Base-by-base conservation (phyloP, 2,888 invertebrate species). In the Protophormia terraenovae region DNA sequence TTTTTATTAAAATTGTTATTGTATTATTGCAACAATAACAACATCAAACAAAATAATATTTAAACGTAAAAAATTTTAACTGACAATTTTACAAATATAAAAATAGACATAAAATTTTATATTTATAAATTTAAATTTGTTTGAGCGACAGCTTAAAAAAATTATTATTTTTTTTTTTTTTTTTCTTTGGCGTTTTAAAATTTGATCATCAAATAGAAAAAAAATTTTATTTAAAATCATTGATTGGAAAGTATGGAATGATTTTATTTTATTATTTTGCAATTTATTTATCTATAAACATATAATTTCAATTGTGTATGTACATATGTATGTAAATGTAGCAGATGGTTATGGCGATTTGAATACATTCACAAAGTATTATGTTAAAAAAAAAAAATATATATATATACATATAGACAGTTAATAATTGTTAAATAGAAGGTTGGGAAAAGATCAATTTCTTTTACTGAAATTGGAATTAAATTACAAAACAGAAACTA, bases 151-250 rank as follows among this genome's bases (percentile, higher is more conserved):
- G n/a, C 14, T 14, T 41, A 29, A 58, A 58, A 60, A 45, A 27
- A 27, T 41, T 66, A n/a, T n/a, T n/a, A n/a, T n/a, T n/a, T n/a
- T n/a, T n/a, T n/a, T n/a, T n/a, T n/a, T n/a, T n/a, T n/a, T n/a
- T n/a, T n/a, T n/a, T n/a, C n/a, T n/a, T n/a, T n/a, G n/a, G n/a
- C n/a, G 24, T 64, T 38, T 27, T 64, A 16, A 50, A 50, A 41
- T 55, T 50, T 47, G 16, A 32, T 45, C n/a, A 45, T 8, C 45
- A 45, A 27, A n/a, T 24, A n/a, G 19, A 60, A 7, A 53, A 58
- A 7, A n/a, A 64, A 10, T 38, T 71, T 50, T 64, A 19, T 64
- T 41, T 27, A 35, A 64, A 60, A 60, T 38, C 50, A 75, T 35
- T 50, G 47, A 50, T 53, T 64, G 75, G 38, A 38, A 64, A 53